Evolutionary conservation across 2,797 vertebrate species (phyloP).

Genomic region (Pangasius mekongensis): DNA sequence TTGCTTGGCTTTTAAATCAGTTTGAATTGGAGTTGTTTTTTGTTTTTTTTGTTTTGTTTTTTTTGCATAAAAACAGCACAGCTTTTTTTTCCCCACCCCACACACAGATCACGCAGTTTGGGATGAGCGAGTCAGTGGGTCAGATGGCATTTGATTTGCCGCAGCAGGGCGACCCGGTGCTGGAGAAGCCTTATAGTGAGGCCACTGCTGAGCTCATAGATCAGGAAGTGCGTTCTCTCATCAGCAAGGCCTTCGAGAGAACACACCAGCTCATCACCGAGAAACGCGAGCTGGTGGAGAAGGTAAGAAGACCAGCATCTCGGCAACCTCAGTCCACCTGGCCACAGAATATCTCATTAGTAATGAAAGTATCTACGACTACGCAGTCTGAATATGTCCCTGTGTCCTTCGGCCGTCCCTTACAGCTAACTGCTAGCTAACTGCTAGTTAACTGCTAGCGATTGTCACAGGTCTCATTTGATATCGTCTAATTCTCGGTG

Average conservation of each 20-base stretch:
- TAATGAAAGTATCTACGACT: not conserved
- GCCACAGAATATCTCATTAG: not conserved
- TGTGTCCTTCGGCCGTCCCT: not conserved
- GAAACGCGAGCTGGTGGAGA: constrained; percentile 66
- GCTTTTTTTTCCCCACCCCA: not conserved
- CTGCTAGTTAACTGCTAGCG: not conserved
- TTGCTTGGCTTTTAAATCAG: not conserved
- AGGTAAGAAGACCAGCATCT: constrained; percentile 54
- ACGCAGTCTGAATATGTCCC: not conserved
- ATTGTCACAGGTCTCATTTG: not conserved
- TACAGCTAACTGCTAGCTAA: not conserved
- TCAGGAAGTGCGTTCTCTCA: constrained; percentile 65
- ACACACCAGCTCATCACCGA: constrained; percentile 61
- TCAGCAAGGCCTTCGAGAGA: constrained; percentile 53
- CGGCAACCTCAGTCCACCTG: not conserved
- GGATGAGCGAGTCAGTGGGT: constrained; percentile 72
- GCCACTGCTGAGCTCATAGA: constrained; percentile 69
- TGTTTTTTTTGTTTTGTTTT: not conserved
- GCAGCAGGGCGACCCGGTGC: constrained; percentile 55
- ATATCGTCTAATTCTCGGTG: not conserved
- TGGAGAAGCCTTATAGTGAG: constrained; percentile 71
- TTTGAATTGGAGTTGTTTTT: not conserved
- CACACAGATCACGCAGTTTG: constrained; percentile 69
- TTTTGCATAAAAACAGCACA: not conserved
- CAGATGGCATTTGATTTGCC: constrained; percentile 69